phyloP scores from a whole-genome alignment of 2,888 invertebrate genomes.

The Drosophila conformis region DNA sequence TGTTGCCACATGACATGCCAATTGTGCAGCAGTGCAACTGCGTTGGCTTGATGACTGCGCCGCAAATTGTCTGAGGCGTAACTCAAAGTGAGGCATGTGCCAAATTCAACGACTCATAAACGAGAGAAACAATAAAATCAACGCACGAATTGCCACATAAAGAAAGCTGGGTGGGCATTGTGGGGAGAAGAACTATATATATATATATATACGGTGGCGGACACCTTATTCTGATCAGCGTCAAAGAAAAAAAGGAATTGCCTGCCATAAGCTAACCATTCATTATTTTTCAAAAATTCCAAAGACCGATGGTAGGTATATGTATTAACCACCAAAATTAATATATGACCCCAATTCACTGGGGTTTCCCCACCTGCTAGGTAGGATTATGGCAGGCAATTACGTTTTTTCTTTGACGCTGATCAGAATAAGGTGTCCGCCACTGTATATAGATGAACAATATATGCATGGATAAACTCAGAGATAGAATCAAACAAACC shows the following conservation, averaged over 20 bases:
- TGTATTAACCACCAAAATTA: too few relatives aligned
- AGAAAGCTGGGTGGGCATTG: neutral
- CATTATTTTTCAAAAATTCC: too few relatives aligned
- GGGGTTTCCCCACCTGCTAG: too few relatives aligned
- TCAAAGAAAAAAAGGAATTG: too few relatives aligned
- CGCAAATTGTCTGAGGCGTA: conserved; percentile 41
- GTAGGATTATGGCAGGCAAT: too few relatives aligned
- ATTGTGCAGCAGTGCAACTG: conserved; percentile 16
- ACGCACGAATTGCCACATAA: conserved; percentile 51
- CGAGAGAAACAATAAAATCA: conserved; percentile 73
- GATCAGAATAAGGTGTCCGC: too few relatives aligned
- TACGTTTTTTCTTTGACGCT: too few relatives aligned
- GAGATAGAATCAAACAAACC: neutral
- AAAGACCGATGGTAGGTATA: too few relatives aligned
- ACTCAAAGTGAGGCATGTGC: conserved; percentile 54
- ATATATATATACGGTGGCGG: too few relatives aligned
- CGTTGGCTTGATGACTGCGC: conserved; percentile 11
- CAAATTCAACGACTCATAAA: conserved; percentile 76
- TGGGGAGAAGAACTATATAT: neutral
- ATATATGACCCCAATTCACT: too few relatives aligned
- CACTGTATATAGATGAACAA: neutral
- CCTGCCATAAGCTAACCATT: too few relatives aligned
- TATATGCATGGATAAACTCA: neutral
- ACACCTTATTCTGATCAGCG: too few relatives aligned
- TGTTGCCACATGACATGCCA: conserved; percentile 43